phyloP scores from a whole-genome alignment of 2,888 invertebrate species.

The Portevinia maculata region DNA sequence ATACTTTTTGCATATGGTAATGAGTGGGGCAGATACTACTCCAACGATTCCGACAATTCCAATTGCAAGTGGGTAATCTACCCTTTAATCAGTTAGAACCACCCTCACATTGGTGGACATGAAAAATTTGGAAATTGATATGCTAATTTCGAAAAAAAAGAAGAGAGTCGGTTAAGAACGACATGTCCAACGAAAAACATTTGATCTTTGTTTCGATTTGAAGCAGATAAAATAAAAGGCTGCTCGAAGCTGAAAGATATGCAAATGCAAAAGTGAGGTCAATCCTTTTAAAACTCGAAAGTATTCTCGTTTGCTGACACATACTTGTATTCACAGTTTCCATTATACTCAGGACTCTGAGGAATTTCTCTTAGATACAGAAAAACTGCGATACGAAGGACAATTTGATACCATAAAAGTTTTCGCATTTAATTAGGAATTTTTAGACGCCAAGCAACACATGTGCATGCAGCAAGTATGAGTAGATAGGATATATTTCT shows the following conservation, averaged over 20 bases:
- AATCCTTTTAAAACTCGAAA: conserved; percentile 43
- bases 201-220: conserved; percentile 33
- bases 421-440: conserved; percentile 73
- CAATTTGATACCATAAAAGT: conserved; percentile 66
- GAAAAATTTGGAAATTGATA: conserved; percentile 70
- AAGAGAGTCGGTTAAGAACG: conserved; percentile 39
- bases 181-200: background rate
- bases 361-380: conserved; percentile 61
- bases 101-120: conserved; percentile 52
- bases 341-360: conserved; percentile 15
- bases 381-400: conserved; percentile 47
- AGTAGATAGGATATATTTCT: background rate
- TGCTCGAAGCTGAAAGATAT: conserved; percentile 59
- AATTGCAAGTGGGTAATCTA: conserved; percentile 7
- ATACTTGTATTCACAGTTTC: conserved; percentile 15
- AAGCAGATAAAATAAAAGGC: conserved; percentile 27
- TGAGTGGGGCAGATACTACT: conserved; percentile 41
- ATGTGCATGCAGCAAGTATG: conserved; percentile 4
- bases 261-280: conserved; percentile 57
- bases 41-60: conserved; percentile 1
- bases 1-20: conserved; percentile 74
- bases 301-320: background rate
- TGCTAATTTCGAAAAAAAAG: conserved; percentile 57
- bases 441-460: conserved; percentile 53
- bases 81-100: conserved; percentile 66